Evolutionary conservation across 92 coral and sea anemone species (phyloP), one percentile per base, ranked within the genome.

Genomic region (Zoanthus sansibaricus): DNA sequence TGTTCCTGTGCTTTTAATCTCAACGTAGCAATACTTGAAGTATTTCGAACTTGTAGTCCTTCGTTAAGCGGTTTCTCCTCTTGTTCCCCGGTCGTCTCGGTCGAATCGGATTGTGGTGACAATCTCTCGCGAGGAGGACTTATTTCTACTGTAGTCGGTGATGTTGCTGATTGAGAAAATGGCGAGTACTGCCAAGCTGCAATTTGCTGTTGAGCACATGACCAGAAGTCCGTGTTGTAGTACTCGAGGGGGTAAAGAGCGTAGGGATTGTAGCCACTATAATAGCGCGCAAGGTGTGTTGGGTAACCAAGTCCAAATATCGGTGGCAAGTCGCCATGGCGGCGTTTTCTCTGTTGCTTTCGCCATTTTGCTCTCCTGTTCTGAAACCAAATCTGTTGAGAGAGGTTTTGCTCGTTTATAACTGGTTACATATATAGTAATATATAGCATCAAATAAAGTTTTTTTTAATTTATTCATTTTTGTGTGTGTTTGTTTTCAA

Each of bases 331-430:
- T 91, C 94, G 15, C 90, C 94, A 12, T 64, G 85, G 54, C 95
- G 91, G 45, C 94, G 94, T 64, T 93, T 94, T 42, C 95, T 91
- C 92, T 93, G 95, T 82, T 93, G 94, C 37, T 93, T 94, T 55
- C 98, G 98, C 98, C 95, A 94, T 69, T 94, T 94, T 4, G 98
- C 98, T 70, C 98, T 86, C 42, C 98, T 83, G 93, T 94, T 94
- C 72, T 94, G 98, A 83, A 94, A 94, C 98, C 98, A 94, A 55
- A 94, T 93, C 98, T 94, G 86, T 55, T 37, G 70, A 89, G 58
- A 42, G 55, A 68, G 31, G 73, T 15, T 55, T 17, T 16, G 6
- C 21, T n/a, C 3, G 7, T 62, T 7, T 16, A 62, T 17, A 20
- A 59, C 21, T 62, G 30, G 30, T n/a, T 5, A n/a, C 69, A 16